Evolutionary conservation across 1,140 invertebrate species (phyloP).

Genomic region (Drosophila ohnishii): DNA sequence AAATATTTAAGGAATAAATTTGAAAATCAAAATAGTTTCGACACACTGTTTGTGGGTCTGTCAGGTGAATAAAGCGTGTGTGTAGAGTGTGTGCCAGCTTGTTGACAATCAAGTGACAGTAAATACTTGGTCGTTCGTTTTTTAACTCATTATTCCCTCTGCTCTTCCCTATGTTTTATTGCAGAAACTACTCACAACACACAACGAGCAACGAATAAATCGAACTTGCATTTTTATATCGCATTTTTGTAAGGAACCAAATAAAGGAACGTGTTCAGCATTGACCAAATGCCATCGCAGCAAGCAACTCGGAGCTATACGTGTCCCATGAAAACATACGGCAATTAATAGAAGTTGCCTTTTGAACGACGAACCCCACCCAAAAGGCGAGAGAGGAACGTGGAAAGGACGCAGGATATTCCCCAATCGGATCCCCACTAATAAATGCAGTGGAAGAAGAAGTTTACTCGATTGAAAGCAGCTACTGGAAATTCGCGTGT

Average conservation of each 20-base stretch:
- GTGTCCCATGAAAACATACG: constrained; percentile 15
- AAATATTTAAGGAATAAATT: not conserved
- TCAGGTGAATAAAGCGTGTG: not conserved
- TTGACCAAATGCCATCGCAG: constrained; percentile 41
- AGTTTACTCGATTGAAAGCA: constrained; percentile 89
- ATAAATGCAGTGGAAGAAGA: constrained; percentile 89
- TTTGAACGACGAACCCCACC: constrained; percentile 27
- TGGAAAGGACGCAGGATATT: constrained; percentile 44
- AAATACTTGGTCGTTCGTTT: constrained; percentile 57
- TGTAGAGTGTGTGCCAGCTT: constrained; percentile 33
- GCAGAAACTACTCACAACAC: constrained; percentile 36
- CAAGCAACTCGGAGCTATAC: constrained; percentile 9
- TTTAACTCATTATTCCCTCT: constrained; percentile 14
- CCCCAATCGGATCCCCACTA: constrained; percentile 78
- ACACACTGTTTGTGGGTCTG: constrained; percentile 16
- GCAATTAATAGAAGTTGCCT: constrained; percentile 43
- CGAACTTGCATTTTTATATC: constrained; percentile 69
- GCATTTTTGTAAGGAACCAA: constrained; percentile 41
- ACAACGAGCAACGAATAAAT: constrained; percentile 70
- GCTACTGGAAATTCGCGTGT: constrained; percentile 88
- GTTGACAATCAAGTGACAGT: constrained; percentile 74
- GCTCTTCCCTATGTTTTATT: constrained; percentile 14
- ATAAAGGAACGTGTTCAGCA: constrained; percentile 48
- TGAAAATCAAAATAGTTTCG: not conserved
- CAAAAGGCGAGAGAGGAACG: constrained; percentile 27